These are phyloP conservation scores for Sylvia borin DNA, from an alignment of 2,797 vertebrate genomes.

Conservation along the genomic window DNA sequence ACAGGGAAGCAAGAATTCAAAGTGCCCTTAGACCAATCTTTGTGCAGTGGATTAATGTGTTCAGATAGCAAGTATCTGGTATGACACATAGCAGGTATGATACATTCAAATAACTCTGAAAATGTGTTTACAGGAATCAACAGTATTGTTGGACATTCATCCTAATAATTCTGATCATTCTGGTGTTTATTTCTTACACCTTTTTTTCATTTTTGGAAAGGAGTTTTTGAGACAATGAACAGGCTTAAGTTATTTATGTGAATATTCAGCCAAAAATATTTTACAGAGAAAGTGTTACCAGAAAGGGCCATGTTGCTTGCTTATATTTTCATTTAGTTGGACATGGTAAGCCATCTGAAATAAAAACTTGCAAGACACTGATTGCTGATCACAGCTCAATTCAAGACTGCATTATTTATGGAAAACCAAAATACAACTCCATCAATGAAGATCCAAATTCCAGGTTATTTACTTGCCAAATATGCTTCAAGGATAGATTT, in stretches of 20 bases:
- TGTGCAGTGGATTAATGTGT: not conserved
- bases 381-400: not conserved
- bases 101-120: not conserved
- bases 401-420: slow-evolving; percentile 23
- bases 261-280: not conserved
- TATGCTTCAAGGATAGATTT: not conserved
- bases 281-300: not conserved
- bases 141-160: not conserved
- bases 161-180: not conserved
- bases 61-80: slow-evolving; percentile 10
- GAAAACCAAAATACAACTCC: not conserved
- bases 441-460: not conserved
- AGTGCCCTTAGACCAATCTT: not conserved
- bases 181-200: not conserved
- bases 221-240: not conserved
- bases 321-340: not conserved
- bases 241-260: not conserved
- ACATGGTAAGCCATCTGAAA: not conserved
- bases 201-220: not conserved
- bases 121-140: not conserved
- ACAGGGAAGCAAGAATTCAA: not conserved
- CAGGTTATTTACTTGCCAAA: not conserved
- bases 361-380: not conserved
- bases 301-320: not conserved
- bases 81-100: slow-evolving; percentile 8